Conservation (phyloP, 2,888 invertebrate species). For the Mylabris sibirica region DNA sequence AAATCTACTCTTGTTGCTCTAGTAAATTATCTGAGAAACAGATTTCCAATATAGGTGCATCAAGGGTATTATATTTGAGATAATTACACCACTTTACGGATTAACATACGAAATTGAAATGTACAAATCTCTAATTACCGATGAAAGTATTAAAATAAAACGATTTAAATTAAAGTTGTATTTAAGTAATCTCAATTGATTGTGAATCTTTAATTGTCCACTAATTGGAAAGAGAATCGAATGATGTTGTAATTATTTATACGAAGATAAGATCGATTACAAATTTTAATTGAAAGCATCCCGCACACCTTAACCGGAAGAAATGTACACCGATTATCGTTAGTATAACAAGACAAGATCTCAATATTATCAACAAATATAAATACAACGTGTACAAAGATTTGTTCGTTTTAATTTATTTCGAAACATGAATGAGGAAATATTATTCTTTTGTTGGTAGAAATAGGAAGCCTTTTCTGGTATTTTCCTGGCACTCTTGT, state of each 20-base stretch:
- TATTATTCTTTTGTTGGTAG: neutral
- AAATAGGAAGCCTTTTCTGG: conserved; percentile 5
- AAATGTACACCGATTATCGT: neutral
- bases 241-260: conserved; percentile 14
- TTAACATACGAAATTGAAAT: conserved; percentile 14
- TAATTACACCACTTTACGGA: conserved; percentile 34
- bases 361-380: neutral
- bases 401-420: neutral
- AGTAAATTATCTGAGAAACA: conserved; percentile 29
- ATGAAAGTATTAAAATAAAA: neutral
- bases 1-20: conserved; percentile 24
- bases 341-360: neutral
- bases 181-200: neutral
- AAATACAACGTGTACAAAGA: neutral
- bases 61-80: conserved; percentile 22
- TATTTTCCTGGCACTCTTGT: neutral
- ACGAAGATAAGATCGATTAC: conserved; percentile 8
- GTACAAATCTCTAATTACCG: neutral
- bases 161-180: neutral
- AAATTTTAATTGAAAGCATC: neutral
- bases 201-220: conserved; percentile 15
- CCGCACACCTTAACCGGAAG: neutral
- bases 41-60: conserved; percentile 29
- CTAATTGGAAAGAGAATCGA: conserved; percentile 7
- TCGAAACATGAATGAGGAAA: neutral